A percentile compares a stretch with the other conserved stretches of the same genome.
Conservation (phyloP, 1,140 invertebrate species). For the Lucilia sericata region DNA sequence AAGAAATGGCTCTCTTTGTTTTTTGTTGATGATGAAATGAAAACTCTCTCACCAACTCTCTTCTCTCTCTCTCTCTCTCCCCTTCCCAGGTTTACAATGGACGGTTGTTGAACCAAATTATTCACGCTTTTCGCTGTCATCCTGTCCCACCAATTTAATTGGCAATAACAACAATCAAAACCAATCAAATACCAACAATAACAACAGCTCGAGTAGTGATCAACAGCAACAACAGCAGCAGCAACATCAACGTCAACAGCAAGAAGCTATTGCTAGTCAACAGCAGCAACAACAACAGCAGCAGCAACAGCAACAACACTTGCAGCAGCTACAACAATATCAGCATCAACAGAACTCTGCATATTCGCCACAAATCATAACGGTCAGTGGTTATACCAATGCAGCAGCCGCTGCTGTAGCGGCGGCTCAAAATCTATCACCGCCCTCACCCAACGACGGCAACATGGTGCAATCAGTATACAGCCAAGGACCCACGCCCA, state of each 20-base stretch:
- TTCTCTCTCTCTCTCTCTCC: constrained; percentile 64
- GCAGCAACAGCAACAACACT: constrained; percentile 48
- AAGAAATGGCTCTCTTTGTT: constrained; percentile 38
- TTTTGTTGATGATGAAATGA: constrained; percentile 40
- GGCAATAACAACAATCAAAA: constrained; percentile 69
- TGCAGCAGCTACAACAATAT: constrained; percentile 59
- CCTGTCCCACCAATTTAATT: constrained; percentile 71
- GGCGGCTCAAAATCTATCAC: constrained; percentile 65
- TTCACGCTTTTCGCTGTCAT: constrained; percentile 73
- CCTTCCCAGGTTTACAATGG: constrained; percentile 78
- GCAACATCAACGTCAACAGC: constrained; percentile 56
- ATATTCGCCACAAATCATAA: constrained; percentile 67
- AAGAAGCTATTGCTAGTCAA: constrained; percentile 47
- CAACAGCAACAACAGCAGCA: constrained; percentile 51
- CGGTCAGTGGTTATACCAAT: constrained; percentile 60
- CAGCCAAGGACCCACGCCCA: constrained; percentile 66
- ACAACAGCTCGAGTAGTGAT: constrained; percentile 51
- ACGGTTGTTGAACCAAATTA: constrained; percentile 77
- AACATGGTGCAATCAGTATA: constrained; percentile 68
- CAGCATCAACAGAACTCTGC: constrained; percentile 57
- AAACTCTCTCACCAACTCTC: constrained; percentile 54
- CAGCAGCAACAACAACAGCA: constrained; percentile 40
- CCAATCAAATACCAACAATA: constrained; percentile 57
- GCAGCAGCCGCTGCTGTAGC: constrained; percentile 57
- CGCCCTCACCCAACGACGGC: constrained; percentile 66